These are phyloP conservation scores for Lycia hirtaria DNA, from an alignment of 2,888 invertebrate genomes.

Conservation along the genomic window DNA sequence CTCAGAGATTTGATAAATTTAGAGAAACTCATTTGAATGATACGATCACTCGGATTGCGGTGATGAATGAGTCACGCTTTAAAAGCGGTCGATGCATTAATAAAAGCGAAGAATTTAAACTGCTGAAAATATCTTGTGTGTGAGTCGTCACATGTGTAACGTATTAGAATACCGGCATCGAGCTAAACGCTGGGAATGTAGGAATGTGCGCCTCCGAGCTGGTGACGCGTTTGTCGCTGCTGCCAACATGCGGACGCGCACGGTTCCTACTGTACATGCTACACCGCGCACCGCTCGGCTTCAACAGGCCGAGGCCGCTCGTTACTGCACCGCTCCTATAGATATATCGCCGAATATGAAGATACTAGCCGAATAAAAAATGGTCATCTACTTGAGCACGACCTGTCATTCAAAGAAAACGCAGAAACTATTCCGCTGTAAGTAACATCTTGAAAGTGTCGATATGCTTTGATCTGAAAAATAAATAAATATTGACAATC, in stretches of 20 bases:
- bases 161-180: conserved; percentile 30
- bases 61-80: conserved; percentile 44
- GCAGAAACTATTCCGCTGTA: too few species aligned
- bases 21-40: background rate
- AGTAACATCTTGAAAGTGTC: background rate
- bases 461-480: background rate
- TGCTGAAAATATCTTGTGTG: conserved; percentile 49
- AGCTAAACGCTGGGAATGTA: conserved; percentile 10
- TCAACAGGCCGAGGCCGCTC: too few species aligned
- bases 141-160: conserved; percentile 50
- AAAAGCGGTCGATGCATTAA: conserved; percentile 45
- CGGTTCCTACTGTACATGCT: too few species aligned
- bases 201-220: conserved; percentile 27
- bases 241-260: conserved; percentile 8
- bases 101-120: conserved; percentile 50
- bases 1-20: background rate
- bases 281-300: too few species aligned
- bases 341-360: too few species aligned
- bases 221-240: background rate
- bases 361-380: too few species aligned
- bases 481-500: background rate
- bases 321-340: too few species aligned
- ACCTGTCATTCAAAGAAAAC: too few species aligned
- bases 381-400: too few species aligned
- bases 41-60: conserved; percentile 6